Base-by-base conservation (phyloP, 2,888 invertebrate species). In the Hecatera dysodea region DNA sequence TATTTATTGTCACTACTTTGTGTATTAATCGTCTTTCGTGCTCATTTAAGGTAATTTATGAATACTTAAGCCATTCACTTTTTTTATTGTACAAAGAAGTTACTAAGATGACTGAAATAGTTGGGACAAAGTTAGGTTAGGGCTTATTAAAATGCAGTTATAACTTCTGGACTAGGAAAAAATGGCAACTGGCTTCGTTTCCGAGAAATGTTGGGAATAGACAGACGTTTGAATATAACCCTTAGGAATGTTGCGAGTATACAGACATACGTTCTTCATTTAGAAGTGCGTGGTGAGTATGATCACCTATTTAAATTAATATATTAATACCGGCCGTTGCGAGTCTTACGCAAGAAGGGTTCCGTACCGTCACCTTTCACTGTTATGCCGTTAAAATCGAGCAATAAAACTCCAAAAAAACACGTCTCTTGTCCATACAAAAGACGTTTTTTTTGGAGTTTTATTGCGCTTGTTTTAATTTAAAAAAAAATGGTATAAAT, bases 11-110 rank as follows among this genome's bases (percentile, higher is more conserved):
- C 19, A n/a, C 15, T 12, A 24, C 24, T 52, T n/a, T n/a, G 33
- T 42, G 29, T 36, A n/a, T 33, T 70, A 42, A 46, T 62, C 6
- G n/a, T 17, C 24, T 46, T 44, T n/a, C 7, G 22, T 27, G 42
- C 42, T 50, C 48, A 24, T 77, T 66, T 57, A 44, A 44, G 48
- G 24, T 27, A 50, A 76, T 63, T 77, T 63, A 67, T 67, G 7
- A 50, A 59, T 67, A 59, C 24, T 53, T 22, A 22, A 19, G 15
- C 27, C 22, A 63, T 57, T 42, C 12, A 36, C 24, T 57, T 39
- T 62, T 17, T 36, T 42, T 46, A 12, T n/a, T 52, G 22, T 29
- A 27, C 44, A 19, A 6, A 44, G 3, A 44, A 36, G 36, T 17
- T 5, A 3, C 3, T 17, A 19, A 36, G 15, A 53, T 0, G 8